Base-by-base conservation (phyloP, 2,888 invertebrate genomes). In the Cosmorhoe ocellata region DNA sequence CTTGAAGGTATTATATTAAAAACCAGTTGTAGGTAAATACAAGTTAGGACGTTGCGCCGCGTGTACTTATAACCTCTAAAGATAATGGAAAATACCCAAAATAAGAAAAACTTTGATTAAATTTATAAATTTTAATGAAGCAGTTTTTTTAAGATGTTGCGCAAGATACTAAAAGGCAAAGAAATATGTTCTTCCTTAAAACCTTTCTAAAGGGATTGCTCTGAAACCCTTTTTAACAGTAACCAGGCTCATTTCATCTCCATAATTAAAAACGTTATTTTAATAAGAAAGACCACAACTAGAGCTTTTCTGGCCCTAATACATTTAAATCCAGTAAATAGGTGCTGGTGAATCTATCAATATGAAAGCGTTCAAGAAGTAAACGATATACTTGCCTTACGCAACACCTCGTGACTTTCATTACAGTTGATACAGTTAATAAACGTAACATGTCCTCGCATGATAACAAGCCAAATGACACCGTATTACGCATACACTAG, bases 401-500 rank as follows among this genome's bases (percentile, higher is more conserved):
- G 87, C 72, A 90, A 90, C 76, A 80, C 76, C 89, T 87, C 89
- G 89, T 90, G 89, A 90, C 84, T 88, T 79, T 79, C 78, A 79
- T 85, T 82, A 84, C 74, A 60, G 72, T 62, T 66, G 63, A 57
- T 67, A 72, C 68, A 60, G 67, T 68, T 67, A 73, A 72, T 69
- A 76, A 81, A 83, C 71, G 83, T 71, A 62, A 64, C 64, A 89
- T 76, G 67, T 76, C 57, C 58, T 67, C 62, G 62, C 57, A 51
- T 50, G 56, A 53, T 54, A 51, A 56, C 63, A 62, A 63, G 67
- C 65, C 42, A 79, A 75, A 68, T 39, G 60, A 55, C 53, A 67
- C 74, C 74, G 69, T 79, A 58, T 9, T 9, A 10, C 40, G 4
- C 1, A 55, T 49, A 41, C 13, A 34, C 43, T 74, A 80, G 61